Conservation (phyloP, 1,140 invertebrate genomes). For the Lamellibrachia luymesi region DNA sequence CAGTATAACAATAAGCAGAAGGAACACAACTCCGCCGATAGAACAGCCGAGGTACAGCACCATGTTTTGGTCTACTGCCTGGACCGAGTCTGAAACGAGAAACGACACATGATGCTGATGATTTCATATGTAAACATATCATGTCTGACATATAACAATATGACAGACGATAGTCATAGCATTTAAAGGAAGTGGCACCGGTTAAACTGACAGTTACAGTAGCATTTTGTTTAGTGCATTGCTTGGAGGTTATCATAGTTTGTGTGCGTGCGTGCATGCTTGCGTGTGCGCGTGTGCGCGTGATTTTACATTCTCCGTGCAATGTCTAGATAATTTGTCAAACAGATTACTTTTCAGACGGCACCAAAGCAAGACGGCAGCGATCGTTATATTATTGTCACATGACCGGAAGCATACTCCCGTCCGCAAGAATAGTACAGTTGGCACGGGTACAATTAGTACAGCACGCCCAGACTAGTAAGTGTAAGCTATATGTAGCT, state of each 20-base stretch:
- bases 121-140: too few relatives aligned
- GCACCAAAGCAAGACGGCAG: not conserved
- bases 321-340: not conserved
- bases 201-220: too few relatives aligned
- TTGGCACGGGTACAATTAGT: not conserved
- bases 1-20: not conserved
- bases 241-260: not conserved
- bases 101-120: not conserved
- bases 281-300: not conserved
- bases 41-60: not conserved
- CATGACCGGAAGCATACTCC: not conserved
- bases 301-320: not conserved
- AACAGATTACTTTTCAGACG: not conserved
- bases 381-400: not conserved
- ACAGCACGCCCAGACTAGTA: not conserved
- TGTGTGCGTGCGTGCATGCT: not conserved
- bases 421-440: not conserved
- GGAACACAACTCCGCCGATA: not conserved
- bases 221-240: too few relatives aligned
- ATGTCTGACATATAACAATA: too few relatives aligned
- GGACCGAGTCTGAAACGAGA: not conserved
- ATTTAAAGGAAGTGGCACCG: too few relatives aligned
- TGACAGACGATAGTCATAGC: too few relatives aligned
- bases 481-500: not conserved
- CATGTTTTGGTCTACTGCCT: not conserved